These are phyloP conservation scores for Andrena dorsata DNA, from an alignment of 2,888 invertebrate genomes.

Conservation along the genomic window DNA sequence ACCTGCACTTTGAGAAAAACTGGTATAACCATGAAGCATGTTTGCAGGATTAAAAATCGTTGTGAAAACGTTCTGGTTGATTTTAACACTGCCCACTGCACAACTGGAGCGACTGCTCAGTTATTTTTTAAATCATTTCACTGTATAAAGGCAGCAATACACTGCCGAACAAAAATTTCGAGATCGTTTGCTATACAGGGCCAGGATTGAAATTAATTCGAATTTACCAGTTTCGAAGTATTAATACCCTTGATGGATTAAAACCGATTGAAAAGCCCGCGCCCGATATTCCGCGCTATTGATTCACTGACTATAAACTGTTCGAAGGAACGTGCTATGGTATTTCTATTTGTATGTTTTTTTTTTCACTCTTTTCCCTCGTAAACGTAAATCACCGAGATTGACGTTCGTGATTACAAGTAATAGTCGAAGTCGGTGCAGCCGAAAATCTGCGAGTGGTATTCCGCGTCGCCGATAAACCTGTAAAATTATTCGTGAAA, in stretches of 20 bases:
- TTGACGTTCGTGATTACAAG: conserved; percentile 18
- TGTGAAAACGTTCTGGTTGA: neutral
- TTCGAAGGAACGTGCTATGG: neutral
- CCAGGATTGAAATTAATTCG: conserved; percentile 17
- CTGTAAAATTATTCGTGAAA: conserved; percentile 50
- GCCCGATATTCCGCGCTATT: conserved; percentile 9
- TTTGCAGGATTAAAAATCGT: neutral
- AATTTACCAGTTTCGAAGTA: conserved; percentile 2
- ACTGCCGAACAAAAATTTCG: neutral
- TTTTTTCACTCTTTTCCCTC: neutral
- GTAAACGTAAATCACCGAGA: conserved; percentile 21
- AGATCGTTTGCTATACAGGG: neutral
- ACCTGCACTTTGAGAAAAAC: neutral
- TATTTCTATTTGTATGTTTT: neutral
- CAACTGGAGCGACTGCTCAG: too few species aligned
- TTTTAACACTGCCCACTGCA: neutral
- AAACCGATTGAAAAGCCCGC: conserved; percentile 23
- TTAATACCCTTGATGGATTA: conserved; percentile 38
- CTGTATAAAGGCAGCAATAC: neutral
- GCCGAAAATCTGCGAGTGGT: conserved; percentile 37
- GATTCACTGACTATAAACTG: conserved; percentile 14
- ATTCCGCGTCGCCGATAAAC: conserved; percentile 35
- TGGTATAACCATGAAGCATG: neutral
- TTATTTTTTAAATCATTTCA: neutral
- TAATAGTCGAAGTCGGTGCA: conserved; percentile 5